These are phyloP conservation scores for Verasper variegatus DNA, from an alignment of 2,113 vertebrate species.

Conservation along the genomic window DNA sequence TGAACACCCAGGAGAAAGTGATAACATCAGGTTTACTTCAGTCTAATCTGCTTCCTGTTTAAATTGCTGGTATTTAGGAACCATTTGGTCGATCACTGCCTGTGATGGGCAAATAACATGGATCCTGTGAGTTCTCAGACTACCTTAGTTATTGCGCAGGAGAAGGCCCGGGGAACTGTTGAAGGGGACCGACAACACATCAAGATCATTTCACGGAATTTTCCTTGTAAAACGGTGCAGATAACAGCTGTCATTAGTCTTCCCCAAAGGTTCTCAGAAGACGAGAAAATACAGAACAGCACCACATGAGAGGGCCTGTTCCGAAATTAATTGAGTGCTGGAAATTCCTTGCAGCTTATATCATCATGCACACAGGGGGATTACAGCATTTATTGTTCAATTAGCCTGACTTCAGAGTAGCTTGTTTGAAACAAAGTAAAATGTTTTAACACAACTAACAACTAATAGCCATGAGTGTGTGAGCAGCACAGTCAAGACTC, in stretches of 20 bases:
- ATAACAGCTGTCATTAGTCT: slow-evolving; percentile 51
- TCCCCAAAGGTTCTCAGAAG: slow-evolving; percentile 28
- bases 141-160: slow-evolving; percentile 41
- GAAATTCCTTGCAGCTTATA: slow-evolving; percentile 55
- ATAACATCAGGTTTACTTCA: slow-evolving; percentile 1
- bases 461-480: background rate
- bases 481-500: background rate
- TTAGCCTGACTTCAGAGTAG: slow-evolving; percentile 35
- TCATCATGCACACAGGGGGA: slow-evolving; percentile 40
- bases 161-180: slow-evolving; percentile 35
- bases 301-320: slow-evolving; percentile 33
- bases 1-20: background rate
- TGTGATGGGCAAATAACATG: slow-evolving; percentile 17
- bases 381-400: slow-evolving; percentile 49
- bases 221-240: slow-evolving; percentile 49
- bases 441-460: slow-evolving; percentile 20
- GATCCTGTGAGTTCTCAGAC: slow-evolving; percentile 18
- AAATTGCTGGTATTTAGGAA: slow-evolving; percentile 8
- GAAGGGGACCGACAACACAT: slow-evolving; percentile 50
- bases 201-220: slow-evolving; percentile 45
- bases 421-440: slow-evolving; percentile 31
- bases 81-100: background rate
- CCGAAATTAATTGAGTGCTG: slow-evolving; percentile 53
- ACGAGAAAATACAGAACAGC: slow-evolving; percentile 16
- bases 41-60: slow-evolving; percentile 13